These are phyloP conservation scores for Electrophaes corylata DNA, from an alignment of 2,888 invertebrate genomes.

Conservation along the genomic window DNA sequence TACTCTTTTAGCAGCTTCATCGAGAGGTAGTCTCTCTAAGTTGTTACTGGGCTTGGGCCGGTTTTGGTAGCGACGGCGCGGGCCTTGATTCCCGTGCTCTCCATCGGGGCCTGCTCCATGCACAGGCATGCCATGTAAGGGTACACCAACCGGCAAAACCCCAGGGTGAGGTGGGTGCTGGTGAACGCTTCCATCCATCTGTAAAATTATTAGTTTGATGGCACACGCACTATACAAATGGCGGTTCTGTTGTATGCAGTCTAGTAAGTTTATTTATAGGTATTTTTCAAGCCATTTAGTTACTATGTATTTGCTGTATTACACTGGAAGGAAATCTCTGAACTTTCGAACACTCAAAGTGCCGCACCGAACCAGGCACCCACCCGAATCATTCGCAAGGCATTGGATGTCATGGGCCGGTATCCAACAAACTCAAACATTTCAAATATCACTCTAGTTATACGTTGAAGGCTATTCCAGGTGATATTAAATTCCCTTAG, in stretches of 20 bases:
- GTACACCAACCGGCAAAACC: constrained; percentile 58
- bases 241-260: no score
- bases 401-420: constrained; percentile 36
- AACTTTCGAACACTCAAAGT: neutral
- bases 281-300: no score
- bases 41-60: constrained; percentile 73
- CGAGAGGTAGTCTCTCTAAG: constrained; percentile 85
- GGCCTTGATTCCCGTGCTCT: constrained; percentile 68
- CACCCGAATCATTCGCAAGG: constrained; percentile 34
- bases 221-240: neutral
- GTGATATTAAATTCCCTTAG: neutral
- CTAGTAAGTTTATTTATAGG: no score
- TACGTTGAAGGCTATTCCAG: neutral
- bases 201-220: neutral
- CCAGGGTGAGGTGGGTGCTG: constrained; percentile 54
- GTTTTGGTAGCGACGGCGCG: constrained; percentile 73
- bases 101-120: constrained; percentile 75
- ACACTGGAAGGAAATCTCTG: no score
- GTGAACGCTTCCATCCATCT: constrained; percentile 77
- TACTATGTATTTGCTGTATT: neutral
- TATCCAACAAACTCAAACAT: constrained; percentile 28
- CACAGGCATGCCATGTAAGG: constrained; percentile 69
- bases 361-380: constrained; percentile 25
- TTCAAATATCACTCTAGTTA: neutral
- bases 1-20: constrained; percentile 88